These are phyloP conservation scores for Eupithecia tripunctaria DNA, from an alignment of 2,888 invertebrate species.

Conservation along the genomic window DNA sequence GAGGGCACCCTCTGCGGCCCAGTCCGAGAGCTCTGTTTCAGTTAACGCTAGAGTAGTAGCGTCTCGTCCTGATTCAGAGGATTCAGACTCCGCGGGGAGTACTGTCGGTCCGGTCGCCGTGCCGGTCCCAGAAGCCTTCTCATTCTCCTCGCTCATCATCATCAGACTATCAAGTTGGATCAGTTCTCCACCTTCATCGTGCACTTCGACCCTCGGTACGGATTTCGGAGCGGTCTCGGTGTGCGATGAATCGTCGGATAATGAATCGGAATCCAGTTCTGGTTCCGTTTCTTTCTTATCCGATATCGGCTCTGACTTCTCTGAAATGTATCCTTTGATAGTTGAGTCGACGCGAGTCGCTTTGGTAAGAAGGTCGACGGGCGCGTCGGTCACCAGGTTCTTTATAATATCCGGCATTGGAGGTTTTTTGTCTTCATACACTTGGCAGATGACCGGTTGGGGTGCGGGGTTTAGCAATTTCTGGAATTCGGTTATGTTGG, in stretches of 20 bases:
- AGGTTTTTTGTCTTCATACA: constrained; percentile 72
- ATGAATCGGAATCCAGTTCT: constrained; percentile 86
- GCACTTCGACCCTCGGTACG: constrained; percentile 89
- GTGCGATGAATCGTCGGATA: constrained; percentile 72
- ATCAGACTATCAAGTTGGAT: constrained; percentile 86
- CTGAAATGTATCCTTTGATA: constrained; percentile 76
- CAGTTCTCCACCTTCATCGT: constrained; percentile 88
- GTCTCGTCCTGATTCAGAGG: constrained; percentile 89
- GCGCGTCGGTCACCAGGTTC: constrained; percentile 69
- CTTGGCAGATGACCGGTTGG: constrained; percentile 60
- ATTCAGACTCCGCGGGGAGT: constrained; percentile 74
- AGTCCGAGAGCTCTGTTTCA: constrained; percentile 95
- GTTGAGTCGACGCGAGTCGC: constrained; percentile 56
- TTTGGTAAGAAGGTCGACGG: constrained; percentile 72
- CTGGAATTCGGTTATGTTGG: constrained; percentile 94
- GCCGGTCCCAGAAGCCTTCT: constrained; percentile 63
- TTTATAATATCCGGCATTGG: constrained; percentile 86
- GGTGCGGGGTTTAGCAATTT: constrained; percentile 92
- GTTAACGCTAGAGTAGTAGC: constrained; percentile 89
- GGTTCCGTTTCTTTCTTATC: constrained; percentile 57
- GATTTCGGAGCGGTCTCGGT: constrained; percentile 73
- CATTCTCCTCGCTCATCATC: constrained; percentile 72
- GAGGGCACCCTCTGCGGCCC: constrained; percentile 92
- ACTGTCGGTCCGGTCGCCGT: constrained; percentile 72
- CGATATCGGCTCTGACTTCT: constrained; percentile 81